A percentile compares a stretch with the other conserved stretches of the same genome.
Evolutionary conservation across 2,888 invertebrate species (phyloP).

Genomic region (Drosophila nr. perissopoda): DNA sequence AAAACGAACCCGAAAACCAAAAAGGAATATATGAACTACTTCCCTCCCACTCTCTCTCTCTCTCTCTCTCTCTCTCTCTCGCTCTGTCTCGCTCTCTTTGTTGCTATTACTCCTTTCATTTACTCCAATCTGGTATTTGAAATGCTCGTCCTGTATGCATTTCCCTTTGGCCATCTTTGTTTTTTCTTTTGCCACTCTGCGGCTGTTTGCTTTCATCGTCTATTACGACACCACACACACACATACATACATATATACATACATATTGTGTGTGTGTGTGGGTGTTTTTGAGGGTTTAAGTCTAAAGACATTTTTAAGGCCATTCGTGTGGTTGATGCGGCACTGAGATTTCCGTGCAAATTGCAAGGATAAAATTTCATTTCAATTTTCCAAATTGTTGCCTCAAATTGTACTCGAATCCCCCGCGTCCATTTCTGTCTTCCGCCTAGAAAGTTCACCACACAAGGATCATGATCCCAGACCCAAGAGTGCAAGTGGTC

Average conservation of each 20-base stretch:
- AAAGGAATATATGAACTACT: constrained; percentile 41
- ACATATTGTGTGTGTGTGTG: constrained; percentile 5
- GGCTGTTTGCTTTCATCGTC: constrained; percentile 73
- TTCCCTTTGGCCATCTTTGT: constrained; percentile 56
- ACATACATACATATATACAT: constrained; percentile 2
- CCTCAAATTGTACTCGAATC: constrained; percentile 44
- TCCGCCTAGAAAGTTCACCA: background rate
- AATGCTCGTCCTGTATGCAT: constrained; percentile 42
- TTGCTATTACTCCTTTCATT: constrained; percentile 45
- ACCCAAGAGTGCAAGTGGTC: constrained; percentile 49
- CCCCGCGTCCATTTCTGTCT: background rate
- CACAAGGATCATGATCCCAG: constrained; percentile 42
- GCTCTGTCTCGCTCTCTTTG: background rate
- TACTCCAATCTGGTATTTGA: constrained; percentile 58
- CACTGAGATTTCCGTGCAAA: constrained; percentile 71
- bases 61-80: background rate
- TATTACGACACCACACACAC: constrained; percentile 70
- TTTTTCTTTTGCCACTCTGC: constrained; percentile 40
- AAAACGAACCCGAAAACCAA: constrained; percentile 57
- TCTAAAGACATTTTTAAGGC: constrained; percentile 73
- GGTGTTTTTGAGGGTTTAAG: constrained; percentile 49
- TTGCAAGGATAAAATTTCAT: constrained; percentile 76
- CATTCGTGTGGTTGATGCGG: constrained; percentile 62
- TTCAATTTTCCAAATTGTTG: constrained; percentile 70
- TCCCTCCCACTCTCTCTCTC: background rate